phyloP scores from a whole-genome alignment of 1,140 invertebrate genomes.

The Leguminivora glycinivorella region DNA sequence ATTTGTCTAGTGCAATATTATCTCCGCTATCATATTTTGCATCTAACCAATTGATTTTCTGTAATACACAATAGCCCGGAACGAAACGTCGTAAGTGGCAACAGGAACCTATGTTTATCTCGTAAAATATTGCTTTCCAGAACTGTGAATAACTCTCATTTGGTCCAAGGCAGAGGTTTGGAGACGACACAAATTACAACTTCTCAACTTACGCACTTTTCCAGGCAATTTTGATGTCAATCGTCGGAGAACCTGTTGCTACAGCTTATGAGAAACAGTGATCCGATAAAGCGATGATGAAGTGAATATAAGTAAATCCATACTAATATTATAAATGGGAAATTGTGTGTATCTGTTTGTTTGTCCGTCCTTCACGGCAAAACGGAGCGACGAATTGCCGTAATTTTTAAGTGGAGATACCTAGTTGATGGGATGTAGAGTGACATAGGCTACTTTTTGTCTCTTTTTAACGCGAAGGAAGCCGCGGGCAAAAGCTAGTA shows the following conservation, averaged over 20 bases:
- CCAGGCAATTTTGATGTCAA: constrained; percentile 58
- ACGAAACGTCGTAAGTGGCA: not conserved
- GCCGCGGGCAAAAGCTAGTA: too few species aligned
- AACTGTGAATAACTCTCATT: constrained; percentile 19
- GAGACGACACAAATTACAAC: constrained; percentile 51
- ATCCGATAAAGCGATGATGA: not conserved
- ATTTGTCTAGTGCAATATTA: not conserved
- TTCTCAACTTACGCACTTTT: constrained; percentile 49
- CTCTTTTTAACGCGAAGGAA: too few species aligned
- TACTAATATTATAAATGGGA: too few species aligned
- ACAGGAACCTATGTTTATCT: constrained; percentile 18
- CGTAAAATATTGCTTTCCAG: constrained; percentile 21
- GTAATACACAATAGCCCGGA: not conserved
- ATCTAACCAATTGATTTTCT: constrained; percentile 18
- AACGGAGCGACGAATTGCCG: too few species aligned
- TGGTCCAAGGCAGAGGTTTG: not conserved
- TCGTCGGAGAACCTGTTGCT: constrained; percentile 35
- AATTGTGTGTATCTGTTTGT: too few species aligned
- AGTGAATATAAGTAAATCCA: too few species aligned
- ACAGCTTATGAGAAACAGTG: constrained; percentile 19
- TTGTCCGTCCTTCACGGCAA: too few species aligned
- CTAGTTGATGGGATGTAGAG: too few species aligned
- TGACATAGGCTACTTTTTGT: too few species aligned
- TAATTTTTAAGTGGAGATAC: too few species aligned
- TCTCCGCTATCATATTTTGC: not conserved